phyloP scores from a whole-genome alignment of 2,113 vertebrate genomes.

The Polypterus senegalus region DNA sequence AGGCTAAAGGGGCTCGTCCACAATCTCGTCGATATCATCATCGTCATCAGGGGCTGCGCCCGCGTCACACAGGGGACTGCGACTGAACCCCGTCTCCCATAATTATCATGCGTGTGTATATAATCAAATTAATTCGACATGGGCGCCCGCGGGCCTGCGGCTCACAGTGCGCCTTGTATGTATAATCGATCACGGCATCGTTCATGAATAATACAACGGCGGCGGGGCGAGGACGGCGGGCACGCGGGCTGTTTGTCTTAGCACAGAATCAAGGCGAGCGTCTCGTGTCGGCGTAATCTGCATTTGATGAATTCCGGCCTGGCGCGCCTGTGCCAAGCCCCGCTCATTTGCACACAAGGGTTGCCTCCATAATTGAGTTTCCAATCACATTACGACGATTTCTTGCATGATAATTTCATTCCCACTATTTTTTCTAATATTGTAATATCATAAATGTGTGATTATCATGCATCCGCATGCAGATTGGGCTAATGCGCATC shows the following conservation, averaged over 20 bases:
- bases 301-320: constrained; percentile 99
- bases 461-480: constrained; percentile 98
- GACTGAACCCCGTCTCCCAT: constrained; percentile 64
- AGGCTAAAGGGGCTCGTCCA: too few relatives aligned
- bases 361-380: constrained; percentile 99
- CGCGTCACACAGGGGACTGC: too few relatives aligned
- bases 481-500: constrained; percentile 96
- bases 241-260: constrained; percentile 89
- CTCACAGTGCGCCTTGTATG: constrained; percentile 98
- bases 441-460: constrained; percentile 98
- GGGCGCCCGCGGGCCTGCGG: constrained; percentile 71
- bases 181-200: constrained; percentile 99
- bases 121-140: constrained; percentile 99
- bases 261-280: constrained; percentile 99
- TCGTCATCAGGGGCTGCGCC: too few relatives aligned
- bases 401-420: constrained; percentile 98
- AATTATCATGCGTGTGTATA: constrained; percentile 98
- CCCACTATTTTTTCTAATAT: constrained; percentile 90
- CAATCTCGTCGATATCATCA: too few relatives aligned
- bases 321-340: constrained; percentile 95
- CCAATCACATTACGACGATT: constrained; percentile 99
- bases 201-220: constrained; percentile 99
- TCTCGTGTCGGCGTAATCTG: constrained; percentile 99
- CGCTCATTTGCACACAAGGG: constrained; percentile 97
- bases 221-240: constrained; percentile 81